Percentiles rank a stretch among this genome's conserved stretches.
Evolutionary conservation across 2,888 invertebrate species (phyloP).

Genomic region (Lapara coniferarum): DNA sequence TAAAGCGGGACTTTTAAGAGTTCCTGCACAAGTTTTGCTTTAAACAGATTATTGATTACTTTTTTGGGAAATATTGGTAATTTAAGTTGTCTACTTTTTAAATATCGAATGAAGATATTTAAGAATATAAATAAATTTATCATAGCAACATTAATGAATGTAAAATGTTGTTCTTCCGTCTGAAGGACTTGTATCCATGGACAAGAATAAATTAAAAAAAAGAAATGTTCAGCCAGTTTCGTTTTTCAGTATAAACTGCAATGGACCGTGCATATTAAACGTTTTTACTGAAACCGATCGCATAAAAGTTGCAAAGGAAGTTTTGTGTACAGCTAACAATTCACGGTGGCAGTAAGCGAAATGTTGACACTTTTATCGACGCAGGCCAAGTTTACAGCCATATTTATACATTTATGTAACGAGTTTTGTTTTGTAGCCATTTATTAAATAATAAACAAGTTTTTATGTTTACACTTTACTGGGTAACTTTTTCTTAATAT

Average conservation of each 20-base stretch:
- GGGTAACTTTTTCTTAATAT: not conserved
- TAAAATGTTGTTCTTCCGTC: not conserved
- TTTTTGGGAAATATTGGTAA: no score
- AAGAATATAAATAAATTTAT: no score
- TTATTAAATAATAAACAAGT: not conserved
- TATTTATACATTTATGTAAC: slow-evolving; percentile 20
- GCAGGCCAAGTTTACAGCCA: slow-evolving; percentile 12
- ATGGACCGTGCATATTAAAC: slow-evolving; percentile 12
- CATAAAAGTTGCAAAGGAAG: slow-evolving; percentile 10
- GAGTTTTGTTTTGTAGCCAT: slow-evolving; percentile 7
- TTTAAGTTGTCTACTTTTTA: no score
- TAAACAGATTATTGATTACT: no score
- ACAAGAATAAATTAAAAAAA: no score
- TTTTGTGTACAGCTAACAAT: slow-evolving; percentile 4
- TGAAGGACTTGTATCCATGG: no score
- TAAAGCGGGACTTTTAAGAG: not conserved
- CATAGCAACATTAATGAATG: not conserved
- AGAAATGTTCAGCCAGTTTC: not conserved
- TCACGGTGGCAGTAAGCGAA: slow-evolving; percentile 2
- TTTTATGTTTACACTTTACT: not conserved
- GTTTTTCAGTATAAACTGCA: not conserved
- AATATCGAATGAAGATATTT: not conserved
- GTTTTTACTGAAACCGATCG: not conserved
- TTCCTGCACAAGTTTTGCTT: not conserved
- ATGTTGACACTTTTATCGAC: slow-evolving; percentile 22